These are phyloP conservation scores for Exocentrus adspersus DNA, from an alignment of 2,888 invertebrate species.

Conservation along the genomic window DNA sequence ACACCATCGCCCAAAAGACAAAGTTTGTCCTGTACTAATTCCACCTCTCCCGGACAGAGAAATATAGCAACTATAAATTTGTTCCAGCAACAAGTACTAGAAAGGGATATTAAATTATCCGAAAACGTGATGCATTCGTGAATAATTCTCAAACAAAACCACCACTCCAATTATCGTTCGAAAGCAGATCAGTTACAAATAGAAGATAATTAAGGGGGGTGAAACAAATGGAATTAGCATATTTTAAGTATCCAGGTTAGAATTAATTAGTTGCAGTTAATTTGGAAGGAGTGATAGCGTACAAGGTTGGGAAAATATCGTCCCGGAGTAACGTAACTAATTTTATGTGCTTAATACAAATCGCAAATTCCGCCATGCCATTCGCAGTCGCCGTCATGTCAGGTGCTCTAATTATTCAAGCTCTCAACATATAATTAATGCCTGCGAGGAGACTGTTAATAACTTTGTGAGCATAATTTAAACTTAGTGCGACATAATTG, in stretches of 20 bases:
- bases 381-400: slow-evolving; percentile 45
- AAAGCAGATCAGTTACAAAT: slow-evolving; percentile 20
- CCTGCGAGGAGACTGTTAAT: slow-evolving; percentile 45
- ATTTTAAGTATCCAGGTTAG: slow-evolving; percentile 29
- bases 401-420: slow-evolving; percentile 45
- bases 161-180: slow-evolving; percentile 5
- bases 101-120: slow-evolving; percentile 16
- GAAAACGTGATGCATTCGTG: not conserved
- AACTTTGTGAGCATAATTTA: slow-evolving; percentile 43
- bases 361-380: slow-evolving; percentile 39
- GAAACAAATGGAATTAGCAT: slow-evolving; percentile 38
- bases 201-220: slow-evolving; percentile 36
- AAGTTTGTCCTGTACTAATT: not conserved
- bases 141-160: slow-evolving; percentile 12
- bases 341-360: slow-evolving; percentile 46
- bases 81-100: slow-evolving; percentile 1
- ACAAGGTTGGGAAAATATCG: slow-evolving; percentile 38
- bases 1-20: not conserved
- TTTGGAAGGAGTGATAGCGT: slow-evolving; percentile 23
- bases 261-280: slow-evolving; percentile 38
- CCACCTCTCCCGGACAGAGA: not conserved
- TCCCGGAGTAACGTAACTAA: slow-evolving; percentile 42
- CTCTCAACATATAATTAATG: slow-evolving; percentile 44
- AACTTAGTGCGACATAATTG: slow-evolving; percentile 32
- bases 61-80: slow-evolving; percentile 1